phyloP scores from a whole-genome alignment of 2,888 invertebrate species.

The Eupithecia exiguata region DNA sequence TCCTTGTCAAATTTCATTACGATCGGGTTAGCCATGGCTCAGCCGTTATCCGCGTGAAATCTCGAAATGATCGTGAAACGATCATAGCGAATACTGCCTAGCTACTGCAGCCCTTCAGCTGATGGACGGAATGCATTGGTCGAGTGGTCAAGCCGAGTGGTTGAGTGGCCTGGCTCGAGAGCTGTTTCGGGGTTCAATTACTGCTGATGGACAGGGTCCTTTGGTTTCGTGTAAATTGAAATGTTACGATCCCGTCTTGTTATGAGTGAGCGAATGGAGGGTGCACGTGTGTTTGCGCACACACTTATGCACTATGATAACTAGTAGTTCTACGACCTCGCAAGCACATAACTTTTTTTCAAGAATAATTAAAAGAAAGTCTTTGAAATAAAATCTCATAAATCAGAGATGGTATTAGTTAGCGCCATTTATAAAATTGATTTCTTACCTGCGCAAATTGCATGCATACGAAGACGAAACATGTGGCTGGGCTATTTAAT shows the following conservation, averaged over 20 bases:
- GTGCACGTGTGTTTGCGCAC: too few relatives aligned
- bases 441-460: too few relatives aligned
- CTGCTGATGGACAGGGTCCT: not conserved
- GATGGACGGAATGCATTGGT: not conserved
- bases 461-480: too few relatives aligned
- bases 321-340: too few relatives aligned
- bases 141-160: not conserved
- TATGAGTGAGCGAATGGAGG: not conserved
- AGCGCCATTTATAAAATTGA: too few relatives aligned
- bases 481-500: too few relatives aligned
- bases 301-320: too few relatives aligned
- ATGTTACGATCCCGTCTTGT: not conserved
- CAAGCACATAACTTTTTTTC: too few relatives aligned
- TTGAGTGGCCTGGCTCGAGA: not conserved
- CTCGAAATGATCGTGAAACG: not conserved
- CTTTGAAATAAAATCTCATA: too few relatives aligned
- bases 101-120: not conserved
- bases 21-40: not conserved
- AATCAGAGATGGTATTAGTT: too few relatives aligned
- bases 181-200: conserved; percentile 12
- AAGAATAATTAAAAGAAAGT: too few relatives aligned
- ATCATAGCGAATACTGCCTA: conserved; percentile 2
- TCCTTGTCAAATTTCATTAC: not conserved
- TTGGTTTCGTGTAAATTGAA: not conserved
- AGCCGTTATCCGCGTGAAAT: not conserved